Evolutionary conservation across 2,113 vertebrate species (phyloP), one percentile per base, ranked within the genome.

Genomic region (Myrmecophaga tridactyla): DNA sequence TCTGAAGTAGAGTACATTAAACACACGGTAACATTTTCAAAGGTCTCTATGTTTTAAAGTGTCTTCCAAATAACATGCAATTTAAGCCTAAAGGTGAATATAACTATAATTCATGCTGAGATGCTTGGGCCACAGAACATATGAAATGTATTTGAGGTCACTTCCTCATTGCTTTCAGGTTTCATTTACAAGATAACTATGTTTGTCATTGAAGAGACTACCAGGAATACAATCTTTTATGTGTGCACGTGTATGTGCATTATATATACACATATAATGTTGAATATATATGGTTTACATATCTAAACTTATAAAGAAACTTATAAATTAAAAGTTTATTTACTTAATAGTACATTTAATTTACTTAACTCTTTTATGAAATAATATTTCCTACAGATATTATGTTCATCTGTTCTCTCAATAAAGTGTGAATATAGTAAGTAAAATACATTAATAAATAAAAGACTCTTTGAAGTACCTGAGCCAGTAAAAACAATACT

Each of bases 11-110:
- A 41, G 82, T 90, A 77, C 41, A 36, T 96, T 87, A 87, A 88
- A 91, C 14, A 56, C 6, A 63, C 14, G 41, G 63, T 81, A 75
- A 86, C 73, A 65, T 90, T 93, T 82, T 82, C 53, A 94, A 91
- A 70, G 63, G 51, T 70, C 48, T 96, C 58, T 69, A 53, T 76
- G 75, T 75, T 60, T 90, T 23, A 69, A 94, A 86, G n/a, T 81
- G 15, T 25, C 39, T 88, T 78, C 81, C 34, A 90, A 90, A 90
- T 65, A 80, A 80, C 86, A 41, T 29, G 5, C 48, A 90, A 67
- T 51, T 67, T 90, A 78, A 85, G 31, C 23, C 41, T 76, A 41
- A 14, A 36, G 29, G 23, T 83, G 56, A 88, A 25, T 73, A 46
- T 69, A 31, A 81, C 23, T 86, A 29, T 63, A 10, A 56, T 56